Evolutionary conservation across 2,888 invertebrate species (phyloP), one percentile per base, ranked within the genome.

Genomic region (Tribolium freemani): DNA sequence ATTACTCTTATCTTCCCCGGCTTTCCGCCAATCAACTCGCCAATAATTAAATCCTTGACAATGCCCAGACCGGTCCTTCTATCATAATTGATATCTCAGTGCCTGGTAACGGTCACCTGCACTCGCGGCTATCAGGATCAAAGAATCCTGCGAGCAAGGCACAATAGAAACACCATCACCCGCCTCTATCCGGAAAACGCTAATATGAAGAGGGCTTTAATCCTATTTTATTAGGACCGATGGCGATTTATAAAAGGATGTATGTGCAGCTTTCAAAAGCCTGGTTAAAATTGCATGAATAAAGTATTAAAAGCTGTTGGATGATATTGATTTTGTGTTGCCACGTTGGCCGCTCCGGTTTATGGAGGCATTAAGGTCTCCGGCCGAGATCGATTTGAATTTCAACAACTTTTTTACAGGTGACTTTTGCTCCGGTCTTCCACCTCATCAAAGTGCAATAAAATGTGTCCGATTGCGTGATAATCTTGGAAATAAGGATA

Each of bases 81-180:
- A 79, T 79, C 80, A 79, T 80, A 80, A 80, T 80, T 80, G 79
- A 79, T 80, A 80, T 80, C 80, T 79, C 75, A 72, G 73, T 26
- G 75, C 69, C 69, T 71, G 71, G 74, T 69, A 75, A 75, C 75
- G 76, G 77, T 77, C 79, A 79, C 79, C 79, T 79, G 78, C 76
- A 75, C 70, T 61, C 73, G 70, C 57, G 74, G 58, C 74, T 51
- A 72, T 63, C 72, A 71, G 71, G 72, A 73, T 76, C 74, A 76
- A 73, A 71, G 72, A 56, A 66, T 69, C 38, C 69, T 63, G 61
- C 54, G 11, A 16, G 54, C 60, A 44, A 21, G 26, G 48, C 51
- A 64, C 61, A 61, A 61, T 60, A 63, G 58, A 45, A 45, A 26
- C 66, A 46, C 46, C 6, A 48, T 8, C 48, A 5, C 13, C 53